phyloP scores from a whole-genome alignment of 2,888 invertebrate genomes.

The Drosophila pegasa region DNA sequence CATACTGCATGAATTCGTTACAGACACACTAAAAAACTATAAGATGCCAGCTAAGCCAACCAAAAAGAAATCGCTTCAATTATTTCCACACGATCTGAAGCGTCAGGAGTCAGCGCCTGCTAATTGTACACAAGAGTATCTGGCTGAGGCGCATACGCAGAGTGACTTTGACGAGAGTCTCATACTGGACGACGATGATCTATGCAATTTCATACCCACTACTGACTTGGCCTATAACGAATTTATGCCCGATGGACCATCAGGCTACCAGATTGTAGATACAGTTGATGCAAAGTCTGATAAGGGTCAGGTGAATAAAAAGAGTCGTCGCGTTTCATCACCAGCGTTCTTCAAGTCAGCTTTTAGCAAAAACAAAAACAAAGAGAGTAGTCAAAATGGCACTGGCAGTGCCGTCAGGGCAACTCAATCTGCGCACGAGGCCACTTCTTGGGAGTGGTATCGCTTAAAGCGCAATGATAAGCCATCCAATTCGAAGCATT shows the following conservation, averaged over 20 bases:
- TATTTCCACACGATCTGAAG: slow-evolving; percentile 77
- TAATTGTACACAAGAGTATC: slow-evolving; percentile 48
- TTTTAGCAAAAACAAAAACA: slow-evolving; percentile 85
- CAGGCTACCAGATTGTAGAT: slow-evolving; percentile 79
- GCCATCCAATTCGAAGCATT: slow-evolving; percentile 31
- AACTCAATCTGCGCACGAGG: slow-evolving; percentile 79
- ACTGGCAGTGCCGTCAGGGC: slow-evolving; percentile 45
- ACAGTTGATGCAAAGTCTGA: slow-evolving; percentile 54
- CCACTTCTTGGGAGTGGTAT: slow-evolving; percentile 85
- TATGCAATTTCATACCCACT: slow-evolving; percentile 86
- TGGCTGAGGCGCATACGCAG: slow-evolving; percentile 48
- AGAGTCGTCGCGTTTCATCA: slow-evolving; percentile 87
- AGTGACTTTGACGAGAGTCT: slow-evolving; percentile 85
- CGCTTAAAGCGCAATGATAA: slow-evolving; percentile 80
- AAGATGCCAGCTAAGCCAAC: slow-evolving; percentile 37
- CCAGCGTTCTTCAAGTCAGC: slow-evolving; percentile 87
- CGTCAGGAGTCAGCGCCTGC: slow-evolving; percentile 85
- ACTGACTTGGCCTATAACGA: slow-evolving; percentile 84
- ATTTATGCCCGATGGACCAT: slow-evolving; percentile 84
- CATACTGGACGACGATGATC: slow-evolving; percentile 86
- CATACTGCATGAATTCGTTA: slow-evolving; percentile 1
- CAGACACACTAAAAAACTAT: slow-evolving; percentile 62
- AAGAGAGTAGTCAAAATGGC: slow-evolving; percentile 49
- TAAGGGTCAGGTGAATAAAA: slow-evolving; percentile 74
- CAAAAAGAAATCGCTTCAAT: slow-evolving; percentile 55